Conservation (phyloP, 64 coral and sea anemone genomes). For the Trachythela sp. region DNA sequence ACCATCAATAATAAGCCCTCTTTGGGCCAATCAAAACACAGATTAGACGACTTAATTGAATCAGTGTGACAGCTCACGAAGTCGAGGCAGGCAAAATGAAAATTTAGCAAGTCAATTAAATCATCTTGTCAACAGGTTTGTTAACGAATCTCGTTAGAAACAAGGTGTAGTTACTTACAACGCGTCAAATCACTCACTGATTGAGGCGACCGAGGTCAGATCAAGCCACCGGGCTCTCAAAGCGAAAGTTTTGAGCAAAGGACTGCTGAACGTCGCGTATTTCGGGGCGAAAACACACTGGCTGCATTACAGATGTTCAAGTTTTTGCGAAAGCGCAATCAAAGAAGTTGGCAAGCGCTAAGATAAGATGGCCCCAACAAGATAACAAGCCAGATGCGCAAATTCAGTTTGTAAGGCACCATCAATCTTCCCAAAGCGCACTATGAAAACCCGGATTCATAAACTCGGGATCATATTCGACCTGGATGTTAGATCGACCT, state of each 20-base stretch:
- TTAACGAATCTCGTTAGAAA: neutral
- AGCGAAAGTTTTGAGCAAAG: neutral
- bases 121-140: constrained; percentile 22
- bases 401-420: neutral
- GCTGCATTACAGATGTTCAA: constrained; percentile 7
- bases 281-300: neutral
- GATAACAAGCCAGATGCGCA: constrained; percentile 23
- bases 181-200: neutral
- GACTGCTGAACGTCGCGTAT: neutral
- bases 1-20: neutral
- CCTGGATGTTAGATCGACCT: too few relatives aligned
- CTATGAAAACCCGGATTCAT: neutral
- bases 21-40: neutral
- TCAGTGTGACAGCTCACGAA: neutral
- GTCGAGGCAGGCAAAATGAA: neutral
- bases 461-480: neutral
- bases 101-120: neutral
- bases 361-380: constrained; percentile 6
- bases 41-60: constrained; percentile 21
- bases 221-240: neutral
- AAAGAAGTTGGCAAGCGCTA: constrained; percentile 1
- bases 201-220: neutral
- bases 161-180: neutral
- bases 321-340: neutral
- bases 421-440: neutral